Base-by-base conservation (phyloP, 2,888 invertebrate species). In the Zaprionus bogoriensis region DNA sequence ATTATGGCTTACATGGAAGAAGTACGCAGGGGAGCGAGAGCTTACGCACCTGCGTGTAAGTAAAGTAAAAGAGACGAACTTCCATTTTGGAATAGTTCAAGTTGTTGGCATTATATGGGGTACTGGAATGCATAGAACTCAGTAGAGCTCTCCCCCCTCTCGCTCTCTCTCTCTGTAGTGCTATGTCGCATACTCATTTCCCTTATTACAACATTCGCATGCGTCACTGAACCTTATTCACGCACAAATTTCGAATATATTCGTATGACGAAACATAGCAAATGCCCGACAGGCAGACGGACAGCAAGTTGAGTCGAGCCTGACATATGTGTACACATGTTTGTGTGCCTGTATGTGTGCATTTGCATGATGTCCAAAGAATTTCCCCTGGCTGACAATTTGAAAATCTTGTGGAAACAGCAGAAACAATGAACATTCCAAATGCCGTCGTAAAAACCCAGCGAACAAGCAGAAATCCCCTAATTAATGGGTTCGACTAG, bases 211-310 rank as follows among this genome's bases (percentile, higher is more conserved):
- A 50, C 38, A 51, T 59, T 19, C 47, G 38, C 44, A 67, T 77
- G 79, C 86, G 74, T 68, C 65, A 64, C 64, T 74, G 62, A 46
- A 44, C 51, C 55, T 57, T 60, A 66, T 70, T 74, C 71, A 86
- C 75, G 74, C 81, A 76, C 67, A 74, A 71, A 72, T 67, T 68
- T 19, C 17, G 17, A 17, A 36, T 36, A 36, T 45, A 52, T 61
- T 42, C 68, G 68, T 80, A 57, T 65, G 84, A 80, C 70, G 70
- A 67, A 78, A 84, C 81, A 84, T 80, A 67, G 64, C 64, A 72
- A 41, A 44, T 19, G 66, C 25, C 17, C 23, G 42, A 20, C 46
- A 20, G 41, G 9, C 36, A 32, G 28, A 14, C 63, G 48, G 53
- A 32, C 50, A 22, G 70, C 55, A 51, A 23, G 20, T 36, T 17